Conservation (phyloP, 2,113 vertebrate species). For the Acanthisitta chloris region DNA sequence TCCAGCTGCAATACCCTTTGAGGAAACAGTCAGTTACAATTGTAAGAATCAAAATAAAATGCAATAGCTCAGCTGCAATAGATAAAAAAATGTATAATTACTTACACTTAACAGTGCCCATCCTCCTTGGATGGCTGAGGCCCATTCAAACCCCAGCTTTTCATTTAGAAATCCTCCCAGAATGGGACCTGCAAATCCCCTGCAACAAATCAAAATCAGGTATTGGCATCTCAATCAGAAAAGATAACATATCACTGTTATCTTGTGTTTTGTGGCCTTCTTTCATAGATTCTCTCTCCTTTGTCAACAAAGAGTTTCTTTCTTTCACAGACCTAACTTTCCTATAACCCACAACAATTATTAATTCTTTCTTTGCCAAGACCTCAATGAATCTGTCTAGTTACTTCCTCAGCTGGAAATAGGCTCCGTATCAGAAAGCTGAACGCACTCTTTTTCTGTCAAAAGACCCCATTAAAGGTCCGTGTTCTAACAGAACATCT, state of each 20-base stretch:
- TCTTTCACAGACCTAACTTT: not conserved
- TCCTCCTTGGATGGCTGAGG: conserved; percentile 81
- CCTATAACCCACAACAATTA: not conserved
- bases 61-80: not conserved
- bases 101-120: conserved; percentile 83
- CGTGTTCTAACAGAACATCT: not conserved
- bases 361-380: not conserved
- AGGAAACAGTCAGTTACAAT: conserved; percentile 35
- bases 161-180: conserved; percentile 88
- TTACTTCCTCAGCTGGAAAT: not conserved
- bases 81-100: not conserved
- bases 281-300: not conserved
- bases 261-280: not conserved
- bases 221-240: not conserved
- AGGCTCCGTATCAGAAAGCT: not conserved
- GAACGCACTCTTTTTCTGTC: not conserved
- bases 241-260: not conserved
- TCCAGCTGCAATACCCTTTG: conserved; percentile 67
- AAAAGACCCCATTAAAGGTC: not conserved
- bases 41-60: not conserved
- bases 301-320: not conserved
- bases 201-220: conserved; percentile 42
- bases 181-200: conserved; percentile 86
- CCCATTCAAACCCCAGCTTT: conserved; percentile 87
- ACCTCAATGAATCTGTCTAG: not conserved